Conservation (phyloP, 2,888 invertebrate genomes). For the Leptarthrus brevirostris region DNA sequence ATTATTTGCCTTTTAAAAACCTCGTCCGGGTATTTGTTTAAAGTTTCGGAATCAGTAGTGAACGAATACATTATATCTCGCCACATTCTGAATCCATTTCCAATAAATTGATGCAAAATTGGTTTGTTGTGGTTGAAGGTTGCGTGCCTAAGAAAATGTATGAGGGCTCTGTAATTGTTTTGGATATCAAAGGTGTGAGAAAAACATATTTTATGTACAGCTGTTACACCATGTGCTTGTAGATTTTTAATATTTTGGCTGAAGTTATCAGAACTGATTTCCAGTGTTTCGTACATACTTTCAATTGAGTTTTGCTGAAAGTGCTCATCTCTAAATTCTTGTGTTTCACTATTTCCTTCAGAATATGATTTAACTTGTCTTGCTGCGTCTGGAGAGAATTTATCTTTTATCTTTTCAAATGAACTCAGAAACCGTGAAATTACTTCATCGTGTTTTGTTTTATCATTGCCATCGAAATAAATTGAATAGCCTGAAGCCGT, state of each 20-base stretch:
- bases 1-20: background rate
- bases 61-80: slow-evolving; percentile 3
- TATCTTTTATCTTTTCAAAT: background rate
- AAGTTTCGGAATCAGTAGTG: background rate
- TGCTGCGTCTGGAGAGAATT: background rate
- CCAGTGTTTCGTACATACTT: background rate
- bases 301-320: background rate
- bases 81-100: slow-evolving; percentile 14
- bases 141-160: background rate
- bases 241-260: background rate
- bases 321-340: background rate
- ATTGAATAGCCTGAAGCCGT: background rate
- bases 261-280: background rate
- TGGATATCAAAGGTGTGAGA: background rate
- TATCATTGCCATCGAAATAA: slow-evolving; percentile 8
- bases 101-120: slow-evolving; percentile 15
- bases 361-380: background rate
- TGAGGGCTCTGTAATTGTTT: background rate
- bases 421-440: background rate
- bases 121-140: slow-evolving; percentile 23
- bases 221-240: background rate
- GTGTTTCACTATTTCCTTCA: background rate
- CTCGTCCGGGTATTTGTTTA: background rate
- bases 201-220: background rate
- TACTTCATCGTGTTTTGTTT: background rate